phyloP scores from a whole-genome alignment of 2,888 invertebrate species.

The Celastrina argiolus region DNA sequence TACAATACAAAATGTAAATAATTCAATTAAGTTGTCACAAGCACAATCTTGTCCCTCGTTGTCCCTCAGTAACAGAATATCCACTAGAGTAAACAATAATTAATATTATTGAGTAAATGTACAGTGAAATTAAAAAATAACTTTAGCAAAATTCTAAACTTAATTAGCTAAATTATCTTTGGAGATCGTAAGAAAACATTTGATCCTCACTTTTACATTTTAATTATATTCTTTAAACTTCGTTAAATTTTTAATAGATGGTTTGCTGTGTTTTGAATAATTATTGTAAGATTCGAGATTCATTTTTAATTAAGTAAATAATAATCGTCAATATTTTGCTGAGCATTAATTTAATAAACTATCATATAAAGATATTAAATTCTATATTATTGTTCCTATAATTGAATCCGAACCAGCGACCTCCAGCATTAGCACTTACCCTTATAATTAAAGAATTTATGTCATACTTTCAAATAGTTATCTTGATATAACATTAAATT shows the following conservation, averaged over 20 bases:
- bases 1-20: background rate
- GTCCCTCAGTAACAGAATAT: background rate
- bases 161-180: background rate
- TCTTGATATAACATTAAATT: no score
- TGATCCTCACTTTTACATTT: background rate
- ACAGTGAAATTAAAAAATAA: constrained; percentile 1
- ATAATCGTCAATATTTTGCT: no score
- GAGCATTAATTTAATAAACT: no score
- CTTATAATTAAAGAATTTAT: no score
- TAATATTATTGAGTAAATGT: background rate
- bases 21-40: constrained; percentile 4
- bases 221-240: background rate
- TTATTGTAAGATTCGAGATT: background rate
- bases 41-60: background rate
- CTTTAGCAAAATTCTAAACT: background rate
- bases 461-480: no score
- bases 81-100: constrained; percentile 6
- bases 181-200: background rate
- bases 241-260: no score
- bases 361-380: no score
- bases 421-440: no score
- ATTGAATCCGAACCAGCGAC: no score
- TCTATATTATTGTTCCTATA: no score
- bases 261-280: no score
- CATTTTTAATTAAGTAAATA: background rate